Base-by-base conservation (phyloP, 2,888 invertebrate species). In the Andrena marginata region DNA sequence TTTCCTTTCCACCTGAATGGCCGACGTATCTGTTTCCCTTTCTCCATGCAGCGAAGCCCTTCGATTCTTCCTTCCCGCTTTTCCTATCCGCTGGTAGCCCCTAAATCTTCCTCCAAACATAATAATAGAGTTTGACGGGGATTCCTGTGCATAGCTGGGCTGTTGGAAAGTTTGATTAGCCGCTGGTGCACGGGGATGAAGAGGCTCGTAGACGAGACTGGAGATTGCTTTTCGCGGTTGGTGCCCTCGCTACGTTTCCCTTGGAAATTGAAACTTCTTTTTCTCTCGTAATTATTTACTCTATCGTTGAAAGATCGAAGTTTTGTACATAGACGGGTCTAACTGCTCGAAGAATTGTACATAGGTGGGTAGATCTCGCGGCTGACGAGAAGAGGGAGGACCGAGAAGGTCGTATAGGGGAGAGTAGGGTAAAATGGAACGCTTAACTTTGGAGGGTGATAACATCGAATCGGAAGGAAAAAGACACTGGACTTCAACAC, bases 91-190 rank as follows among this genome's bases (percentile, higher is more conserved):
- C 56, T 62, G 75, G 62, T 72, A 69, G 82, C 62, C 67, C 82
- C 75, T 80, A 82, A 82, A 77, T 74, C 74, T 76, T 76, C 42
- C 68, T 74, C 63, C 48, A 63, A 78, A 82, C 78, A 73, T 85
- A 85, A 85, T 85, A 78, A 85, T 72, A 82, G 82, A 78, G 73
- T 82, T 69, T 64, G 60, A 73, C 71, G 82, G 82, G 79, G 70
- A 56, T 71, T 42, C 73, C 48, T 49, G 77, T 82, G 84, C 77
- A 54, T 20, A 72, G 77, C 54, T 59, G 72, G 42, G 75, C 77
- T 83, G 81, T 79, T 82, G 77, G 84, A 86, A 87, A 89, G 87
- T 86, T 89, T 87, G 87, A 89, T 89, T 87, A 87, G 83, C 85
- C 82, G 64, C 59, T 60, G 75, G 62, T 59, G 49, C 60, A 5